Evolutionary conservation across 2,797 vertebrate genomes (phyloP).

Genomic region (Odontamblyopus rebecca): DNA sequence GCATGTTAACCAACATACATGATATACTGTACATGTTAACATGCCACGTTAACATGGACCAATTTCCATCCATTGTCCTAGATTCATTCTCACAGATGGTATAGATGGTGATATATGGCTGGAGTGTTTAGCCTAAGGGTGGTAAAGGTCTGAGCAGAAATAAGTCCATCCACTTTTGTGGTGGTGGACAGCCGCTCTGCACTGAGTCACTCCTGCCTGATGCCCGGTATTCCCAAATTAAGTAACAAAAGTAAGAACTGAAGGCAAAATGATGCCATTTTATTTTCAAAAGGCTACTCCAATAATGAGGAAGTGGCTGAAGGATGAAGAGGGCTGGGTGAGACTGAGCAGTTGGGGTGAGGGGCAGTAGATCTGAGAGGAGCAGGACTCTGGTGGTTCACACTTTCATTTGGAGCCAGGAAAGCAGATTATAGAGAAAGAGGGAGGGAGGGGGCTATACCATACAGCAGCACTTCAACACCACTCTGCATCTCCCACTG

Average conservation of each 20-base stretch:
- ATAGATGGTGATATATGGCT: background rate
- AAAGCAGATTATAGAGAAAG: slow-evolving; percentile 78
- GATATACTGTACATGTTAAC: too few species aligned
- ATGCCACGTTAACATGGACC: too few species aligned
- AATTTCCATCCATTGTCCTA: too few species aligned
- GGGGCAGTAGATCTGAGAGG: slow-evolving; percentile 73
- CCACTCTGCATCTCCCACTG: slow-evolving; percentile 26
- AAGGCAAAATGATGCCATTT: background rate
- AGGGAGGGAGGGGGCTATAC: slow-evolving; percentile 24
- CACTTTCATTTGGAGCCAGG: slow-evolving; percentile 82
- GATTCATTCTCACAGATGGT: background rate
- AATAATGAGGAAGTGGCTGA: slow-evolving; percentile 20
- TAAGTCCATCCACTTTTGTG: too few species aligned
- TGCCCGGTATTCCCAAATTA: background rate
- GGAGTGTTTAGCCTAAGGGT: background rate
- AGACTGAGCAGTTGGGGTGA: slow-evolving; percentile 59
- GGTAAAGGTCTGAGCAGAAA: background rate
- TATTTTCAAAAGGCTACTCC: slow-evolving; percentile 12
- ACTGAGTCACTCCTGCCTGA: too few species aligned
- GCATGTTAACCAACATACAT: too few species aligned
- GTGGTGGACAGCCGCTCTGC: too few species aligned
- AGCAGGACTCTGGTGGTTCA: slow-evolving; percentile 75
- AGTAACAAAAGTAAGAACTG: background rate
- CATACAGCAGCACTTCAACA: slow-evolving; percentile 35
- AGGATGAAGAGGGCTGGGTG: slow-evolving; percentile 33